Evolutionary conservation across 2,113 vertebrate species (phyloP).

Genomic region (Chamaea fasciata): DNA sequence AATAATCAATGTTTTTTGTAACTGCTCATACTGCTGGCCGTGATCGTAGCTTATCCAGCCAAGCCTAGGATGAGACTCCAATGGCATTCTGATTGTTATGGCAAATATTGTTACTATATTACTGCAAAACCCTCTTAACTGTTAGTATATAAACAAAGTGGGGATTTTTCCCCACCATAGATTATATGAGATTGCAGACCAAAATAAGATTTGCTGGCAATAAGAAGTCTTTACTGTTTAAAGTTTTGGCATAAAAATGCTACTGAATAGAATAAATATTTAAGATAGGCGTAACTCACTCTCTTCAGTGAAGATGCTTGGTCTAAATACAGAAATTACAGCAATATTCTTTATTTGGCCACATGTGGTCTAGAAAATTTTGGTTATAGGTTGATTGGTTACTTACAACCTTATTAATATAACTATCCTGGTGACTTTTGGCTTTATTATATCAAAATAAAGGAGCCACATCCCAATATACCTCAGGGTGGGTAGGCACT

Average conservation of each 20-base stretch:
- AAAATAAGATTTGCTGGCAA: neutral
- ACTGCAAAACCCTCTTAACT: neutral
- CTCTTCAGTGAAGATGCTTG: neutral
- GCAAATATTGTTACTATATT: neutral
- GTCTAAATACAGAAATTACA: neutral
- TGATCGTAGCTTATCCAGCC: neutral
- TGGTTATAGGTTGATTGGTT: neutral
- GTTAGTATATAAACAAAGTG: neutral
- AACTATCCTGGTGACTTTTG: neutral
- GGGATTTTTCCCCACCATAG: rapidly evolving
- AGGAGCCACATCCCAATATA: neutral
- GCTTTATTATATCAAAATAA: neutral
- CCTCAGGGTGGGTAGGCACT: neutral
- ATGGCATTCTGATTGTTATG: neutral
- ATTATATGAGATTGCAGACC: neutral
- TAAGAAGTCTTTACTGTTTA: neutral
- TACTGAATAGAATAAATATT: neutral
- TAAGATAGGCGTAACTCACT: rapidly evolving
- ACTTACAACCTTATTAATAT: neutral
- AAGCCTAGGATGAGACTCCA: neutral
- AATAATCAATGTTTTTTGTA: neutral
- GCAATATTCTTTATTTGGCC: neutral
- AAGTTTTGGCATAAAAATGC: neutral
- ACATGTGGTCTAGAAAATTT: neutral
- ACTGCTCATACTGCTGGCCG: neutral